Conservation (phyloP, 2,888 invertebrate genomes). For the Torymus texanus region DNA sequence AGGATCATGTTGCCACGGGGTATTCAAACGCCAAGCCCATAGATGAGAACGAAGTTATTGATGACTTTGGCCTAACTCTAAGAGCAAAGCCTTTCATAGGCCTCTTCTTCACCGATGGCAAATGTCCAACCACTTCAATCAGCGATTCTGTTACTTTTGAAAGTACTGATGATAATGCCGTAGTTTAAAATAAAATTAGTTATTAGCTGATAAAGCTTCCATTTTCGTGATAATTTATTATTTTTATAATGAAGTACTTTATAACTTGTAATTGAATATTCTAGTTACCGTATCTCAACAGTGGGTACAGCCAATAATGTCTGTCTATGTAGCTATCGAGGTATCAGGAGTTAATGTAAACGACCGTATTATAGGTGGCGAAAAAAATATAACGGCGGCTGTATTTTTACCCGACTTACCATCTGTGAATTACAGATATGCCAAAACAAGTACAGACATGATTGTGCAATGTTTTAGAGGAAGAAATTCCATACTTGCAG, state of each 20-base stretch:
- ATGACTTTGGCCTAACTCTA: conserved; percentile 33
- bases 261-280: not conserved
- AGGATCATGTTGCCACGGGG: conserved; percentile 32
- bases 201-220: not conserved
- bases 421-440: conserved; percentile 28
- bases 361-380: conserved; percentile 32
- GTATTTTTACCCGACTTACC: conserved; percentile 44
- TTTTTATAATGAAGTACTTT: not conserved
- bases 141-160: conserved; percentile 47
- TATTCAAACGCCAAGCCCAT: conserved; percentile 10
- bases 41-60: conserved; percentile 19
- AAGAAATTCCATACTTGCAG: not conserved
- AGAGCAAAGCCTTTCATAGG: conserved; percentile 41
- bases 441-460: conserved; percentile 26
- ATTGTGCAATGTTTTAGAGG: conserved; percentile 32
- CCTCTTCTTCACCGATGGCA: conserved; percentile 54
- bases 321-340: conserved; percentile 45
- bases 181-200: conserved; percentile 17
- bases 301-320: conserved; percentile 39
- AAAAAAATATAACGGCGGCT: conserved; percentile 43
- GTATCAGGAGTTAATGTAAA: conserved; percentile 33
- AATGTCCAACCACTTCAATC: conserved; percentile 49
- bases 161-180: conserved; percentile 34
- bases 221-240: not conserved
- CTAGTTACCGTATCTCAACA: conserved; percentile 46